Evolutionary conservation across 2,113 vertebrate genomes (phyloP).

Genomic region (Corythoichthys intestinalis): DNA sequence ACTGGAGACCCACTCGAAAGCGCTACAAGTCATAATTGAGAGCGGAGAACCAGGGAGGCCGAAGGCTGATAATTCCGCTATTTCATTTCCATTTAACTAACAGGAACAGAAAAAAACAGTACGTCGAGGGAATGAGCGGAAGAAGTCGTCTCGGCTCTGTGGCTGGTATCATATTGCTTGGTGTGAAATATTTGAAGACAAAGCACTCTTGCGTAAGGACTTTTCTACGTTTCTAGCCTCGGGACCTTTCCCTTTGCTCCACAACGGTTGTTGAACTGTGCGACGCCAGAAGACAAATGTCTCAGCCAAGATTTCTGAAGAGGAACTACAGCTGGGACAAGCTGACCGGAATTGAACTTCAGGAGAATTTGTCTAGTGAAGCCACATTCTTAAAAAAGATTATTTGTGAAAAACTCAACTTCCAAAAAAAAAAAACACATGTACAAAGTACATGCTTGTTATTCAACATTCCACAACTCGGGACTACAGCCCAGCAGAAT

Average conservation of each 20-base stretch:
- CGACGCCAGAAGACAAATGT: background rate
- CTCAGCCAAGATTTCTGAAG: background rate
- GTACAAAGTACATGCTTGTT: background rate
- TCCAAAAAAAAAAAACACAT: background rate
- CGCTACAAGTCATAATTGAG: background rate
- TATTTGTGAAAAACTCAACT: background rate
- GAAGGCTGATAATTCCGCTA: background rate
- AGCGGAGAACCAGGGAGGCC: background rate
- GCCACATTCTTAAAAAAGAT: background rate
- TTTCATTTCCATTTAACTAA: background rate
- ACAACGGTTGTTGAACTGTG: background rate
- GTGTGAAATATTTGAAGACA: background rate
- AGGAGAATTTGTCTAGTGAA: background rate
- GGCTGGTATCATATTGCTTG: background rate
- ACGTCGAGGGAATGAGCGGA: background rate
- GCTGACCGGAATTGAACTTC: background rate
- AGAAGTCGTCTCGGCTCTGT: background rate
- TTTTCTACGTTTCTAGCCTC: background rate
- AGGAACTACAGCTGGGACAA: background rate
- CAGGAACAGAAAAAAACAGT: background rate
- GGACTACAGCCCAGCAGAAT: background rate
- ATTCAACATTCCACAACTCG: background rate
- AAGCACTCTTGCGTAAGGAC: background rate
- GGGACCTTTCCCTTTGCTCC: background rate
- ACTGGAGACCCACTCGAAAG: background rate